These are phyloP conservation scores for Crocidura indochinensis DNA, from an alignment of 2,797 vertebrate genomes.

Conservation along the genomic window DNA sequence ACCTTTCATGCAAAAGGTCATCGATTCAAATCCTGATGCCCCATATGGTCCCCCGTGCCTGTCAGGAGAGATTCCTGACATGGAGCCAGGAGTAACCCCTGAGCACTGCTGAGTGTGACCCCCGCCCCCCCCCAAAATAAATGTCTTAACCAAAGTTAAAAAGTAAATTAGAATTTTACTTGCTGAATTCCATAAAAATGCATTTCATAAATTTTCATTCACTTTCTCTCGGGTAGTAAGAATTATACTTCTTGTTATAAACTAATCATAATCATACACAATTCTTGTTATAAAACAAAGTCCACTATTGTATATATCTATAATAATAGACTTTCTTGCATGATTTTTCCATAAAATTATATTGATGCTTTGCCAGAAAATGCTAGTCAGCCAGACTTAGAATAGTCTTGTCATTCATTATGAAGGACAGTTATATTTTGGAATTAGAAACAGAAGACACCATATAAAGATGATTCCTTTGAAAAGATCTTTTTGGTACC, in stretches of 20 bases:
- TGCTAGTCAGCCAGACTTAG: background rate
- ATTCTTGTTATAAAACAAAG: slow-evolving; percentile 16
- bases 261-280: background rate
- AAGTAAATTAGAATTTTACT: slow-evolving; percentile 3
- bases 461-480: background rate
- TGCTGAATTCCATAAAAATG: background rate
- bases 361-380: background rate
- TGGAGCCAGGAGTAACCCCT: too few relatives aligned
- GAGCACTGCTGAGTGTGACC: too few relatives aligned
- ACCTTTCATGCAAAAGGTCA: too few relatives aligned
- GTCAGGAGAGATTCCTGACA: too few relatives aligned
- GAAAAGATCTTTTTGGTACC: background rate
- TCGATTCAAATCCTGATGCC: too few relatives aligned
- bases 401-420: background rate
- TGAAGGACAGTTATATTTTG: background rate
- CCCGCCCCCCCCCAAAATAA: too few relatives aligned
- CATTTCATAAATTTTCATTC: background rate
- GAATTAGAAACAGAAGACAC: background rate
- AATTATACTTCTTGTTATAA: background rate
- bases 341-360: slow-evolving; percentile 25
- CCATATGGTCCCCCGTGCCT: too few relatives aligned
- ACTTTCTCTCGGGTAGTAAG: background rate
- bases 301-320: background rate
- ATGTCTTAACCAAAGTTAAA: background rate
- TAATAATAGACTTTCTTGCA: background rate